Conservation (phyloP, 2,888 invertebrate genomes). For the Anthrax anthrax region DNA sequence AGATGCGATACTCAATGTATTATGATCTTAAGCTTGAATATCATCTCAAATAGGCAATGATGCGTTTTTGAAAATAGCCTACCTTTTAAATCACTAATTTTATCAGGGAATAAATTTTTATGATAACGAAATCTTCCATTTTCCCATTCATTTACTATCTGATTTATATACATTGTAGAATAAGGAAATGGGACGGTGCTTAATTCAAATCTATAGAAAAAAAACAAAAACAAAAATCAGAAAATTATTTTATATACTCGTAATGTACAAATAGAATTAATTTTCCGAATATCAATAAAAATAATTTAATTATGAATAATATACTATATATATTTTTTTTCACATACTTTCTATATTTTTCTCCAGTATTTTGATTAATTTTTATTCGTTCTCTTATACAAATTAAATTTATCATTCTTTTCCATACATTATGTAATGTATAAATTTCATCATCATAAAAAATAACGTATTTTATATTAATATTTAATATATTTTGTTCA, state of each 20-base stretch:
- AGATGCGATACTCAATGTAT: too few relatives aligned
- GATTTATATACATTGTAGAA: slow-evolving; percentile 38
- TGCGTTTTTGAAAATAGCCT: too few relatives aligned
- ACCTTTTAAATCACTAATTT: slow-evolving; percentile 28
- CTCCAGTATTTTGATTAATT: background rate
- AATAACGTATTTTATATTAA: slow-evolving; percentile 54
- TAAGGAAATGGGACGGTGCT: slow-evolving; percentile 62
- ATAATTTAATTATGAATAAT: background rate
- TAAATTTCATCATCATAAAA: slow-evolving; percentile 56
- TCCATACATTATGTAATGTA: slow-evolving; percentile 54
- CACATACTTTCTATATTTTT: background rate
- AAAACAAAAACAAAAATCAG: background rate
- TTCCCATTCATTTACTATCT: slow-evolving; percentile 53
- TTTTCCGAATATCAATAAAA: too few relatives aligned
- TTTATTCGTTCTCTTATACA: slow-evolving; percentile 42
- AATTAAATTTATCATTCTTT: slow-evolving; percentile 56
- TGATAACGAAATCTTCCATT: slow-evolving; percentile 38
- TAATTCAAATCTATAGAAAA: slow-evolving; percentile 48
- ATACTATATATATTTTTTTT: background rate
- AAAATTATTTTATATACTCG: too few relatives aligned
- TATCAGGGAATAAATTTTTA: slow-evolving; percentile 26
- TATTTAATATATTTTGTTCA: slow-evolving; percentile 53
- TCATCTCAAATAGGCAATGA: too few relatives aligned
- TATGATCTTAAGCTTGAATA: too few relatives aligned
- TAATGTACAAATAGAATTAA: too few relatives aligned